Evolutionary conservation across 2,113 vertebrate genomes (phyloP).

Genomic region (Alligator sinensis): DNA sequence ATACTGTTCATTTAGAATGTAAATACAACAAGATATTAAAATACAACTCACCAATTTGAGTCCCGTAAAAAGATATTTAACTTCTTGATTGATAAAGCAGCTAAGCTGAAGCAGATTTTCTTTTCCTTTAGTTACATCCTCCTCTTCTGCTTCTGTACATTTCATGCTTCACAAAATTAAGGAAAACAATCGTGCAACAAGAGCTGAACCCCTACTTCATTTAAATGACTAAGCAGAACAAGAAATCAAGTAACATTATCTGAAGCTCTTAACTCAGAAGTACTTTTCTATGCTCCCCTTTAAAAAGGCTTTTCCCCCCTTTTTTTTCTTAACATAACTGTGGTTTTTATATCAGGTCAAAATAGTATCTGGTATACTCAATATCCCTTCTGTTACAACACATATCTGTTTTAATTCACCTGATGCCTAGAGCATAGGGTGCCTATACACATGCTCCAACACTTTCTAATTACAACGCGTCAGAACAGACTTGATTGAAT

Average conservation of each 20-base stretch:
- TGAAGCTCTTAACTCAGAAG: background rate
- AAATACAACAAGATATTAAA: background rate
- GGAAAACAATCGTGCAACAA: constrained; percentile 62
- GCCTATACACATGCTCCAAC: no score
- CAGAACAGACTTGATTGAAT: no score
- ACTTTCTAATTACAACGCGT: no score
- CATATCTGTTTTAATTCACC: rapidly evolving
- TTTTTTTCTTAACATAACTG: background rate
- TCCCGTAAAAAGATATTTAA: constrained; percentile 97
- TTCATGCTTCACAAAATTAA: constrained; percentile 92
- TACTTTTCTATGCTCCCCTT: background rate
- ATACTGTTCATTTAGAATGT: background rate
- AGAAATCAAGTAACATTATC: background rate
- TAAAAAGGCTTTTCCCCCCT: background rate
- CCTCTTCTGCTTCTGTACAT: constrained; percentile 96
- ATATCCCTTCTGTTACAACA: background rate
- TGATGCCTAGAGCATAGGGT: background rate
- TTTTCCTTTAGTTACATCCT: constrained; percentile 94
- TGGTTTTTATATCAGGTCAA: background rate
- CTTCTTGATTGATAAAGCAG: constrained; percentile 99
- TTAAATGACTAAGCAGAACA: background rate
- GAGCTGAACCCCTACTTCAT: background rate
- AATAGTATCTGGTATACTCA: background rate
- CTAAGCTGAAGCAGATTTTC: constrained; percentile 97
- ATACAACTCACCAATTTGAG: constrained; percentile 89